Base-by-base conservation (phyloP, 2,113 vertebrate genomes). In the Fregetta grallaria region DNA sequence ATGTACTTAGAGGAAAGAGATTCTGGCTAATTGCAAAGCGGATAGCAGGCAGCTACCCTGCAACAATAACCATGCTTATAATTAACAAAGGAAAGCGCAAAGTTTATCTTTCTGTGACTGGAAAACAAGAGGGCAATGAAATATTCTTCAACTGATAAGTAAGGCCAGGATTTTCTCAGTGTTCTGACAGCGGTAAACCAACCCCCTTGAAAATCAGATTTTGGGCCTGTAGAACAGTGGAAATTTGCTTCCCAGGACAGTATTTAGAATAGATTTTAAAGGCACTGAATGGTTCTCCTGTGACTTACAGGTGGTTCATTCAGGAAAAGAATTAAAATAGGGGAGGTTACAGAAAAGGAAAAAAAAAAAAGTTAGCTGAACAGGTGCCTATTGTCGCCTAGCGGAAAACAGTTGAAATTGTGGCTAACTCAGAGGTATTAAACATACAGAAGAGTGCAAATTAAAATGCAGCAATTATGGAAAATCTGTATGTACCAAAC, bases 311-410 rank as follows among this genome's bases (percentile, higher is more conserved):
- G 76, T 87, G 61, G 67, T 75, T 96, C 61, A 78, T 92, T 94
- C 30, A 94, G 56, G 68, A 86, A 93, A 82, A 78, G 15, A 73
- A 88, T 44, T 42, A 67, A 74, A 90, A 44, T 11, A 21, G 38
- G 42, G 88, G 15, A 17, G 25, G 13, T 56, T 82, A 44, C n/a
- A 84, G 71, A 73, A 82, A 67, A 92, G 8, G 26, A 18, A 74
- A 53, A 20, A 9, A 32, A 45, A 36, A 73, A 4, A 15, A 81
- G 22, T 65, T 59, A 92, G 15, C 78, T 77, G 67, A 59, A 67
- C 92, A 97, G 91, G 92, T 95, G 94, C 96, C 94, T 97, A 76
- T 95, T 97, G 94, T 97, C 87, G 11, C 97, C 95, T 96, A 95
- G 95, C 2, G 91, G 94, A 93, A 95, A 89, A 42, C 44, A 32